These are phyloP conservation scores for Micromesistius poutassou DNA, from an alignment of 2,797 vertebrate species.

Conservation along the genomic window DNA sequence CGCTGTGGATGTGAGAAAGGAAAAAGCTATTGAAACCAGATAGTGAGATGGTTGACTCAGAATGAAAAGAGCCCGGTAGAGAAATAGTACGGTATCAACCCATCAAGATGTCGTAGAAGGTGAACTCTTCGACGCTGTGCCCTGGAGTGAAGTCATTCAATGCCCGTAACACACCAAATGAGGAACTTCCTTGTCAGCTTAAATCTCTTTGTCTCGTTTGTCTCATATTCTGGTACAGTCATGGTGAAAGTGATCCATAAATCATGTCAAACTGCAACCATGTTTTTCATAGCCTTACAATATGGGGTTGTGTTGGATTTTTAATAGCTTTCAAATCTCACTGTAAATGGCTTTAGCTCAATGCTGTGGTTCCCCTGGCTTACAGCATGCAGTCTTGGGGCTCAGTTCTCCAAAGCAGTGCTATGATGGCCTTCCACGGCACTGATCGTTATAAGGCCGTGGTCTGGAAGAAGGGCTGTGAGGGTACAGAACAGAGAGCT, in stretches of 20 bases:
- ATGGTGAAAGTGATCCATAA: background rate
- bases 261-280: background rate
- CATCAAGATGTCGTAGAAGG: background rate
- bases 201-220: background rate
- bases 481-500: too few species aligned
- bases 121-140: background rate
- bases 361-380: too few species aligned
- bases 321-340: background rate
- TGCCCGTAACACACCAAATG: background rate
- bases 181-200: background rate
- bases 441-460: background rate
- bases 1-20: slow-evolving; percentile 16
- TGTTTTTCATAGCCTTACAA: too few species aligned
- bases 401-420: background rate
- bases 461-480: too few species aligned
- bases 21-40: background rate
- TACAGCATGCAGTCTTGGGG: background rate
- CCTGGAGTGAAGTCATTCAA: background rate
- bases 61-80: slow-evolving; percentile 30
- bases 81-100: slow-evolving; percentile 24
- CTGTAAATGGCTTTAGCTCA: background rate
- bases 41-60: slow-evolving; percentile 60
- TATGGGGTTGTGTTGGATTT: too few species aligned
- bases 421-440: background rate
- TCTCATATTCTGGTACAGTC: background rate